Conservation (phyloP, 2,797 vertebrate species). For the Onychomys torridus region DNA sequence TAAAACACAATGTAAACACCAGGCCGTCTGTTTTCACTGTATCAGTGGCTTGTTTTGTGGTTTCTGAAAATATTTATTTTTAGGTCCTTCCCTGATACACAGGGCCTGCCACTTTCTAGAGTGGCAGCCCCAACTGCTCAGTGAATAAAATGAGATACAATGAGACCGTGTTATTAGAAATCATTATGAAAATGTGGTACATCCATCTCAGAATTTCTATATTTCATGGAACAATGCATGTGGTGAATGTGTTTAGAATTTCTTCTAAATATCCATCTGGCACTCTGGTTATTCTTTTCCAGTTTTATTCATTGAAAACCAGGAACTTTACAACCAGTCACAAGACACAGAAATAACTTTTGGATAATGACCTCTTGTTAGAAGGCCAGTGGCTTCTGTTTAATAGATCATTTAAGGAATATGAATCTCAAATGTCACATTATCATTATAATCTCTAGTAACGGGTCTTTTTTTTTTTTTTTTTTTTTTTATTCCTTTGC, state of each 20-base stretch:
- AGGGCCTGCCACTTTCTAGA: conserved; percentile 28
- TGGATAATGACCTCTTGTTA: neutral
- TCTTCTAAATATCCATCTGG: neutral
- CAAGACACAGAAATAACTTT: neutral
- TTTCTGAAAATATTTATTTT: conserved; percentile 71
- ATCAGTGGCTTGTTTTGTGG: neutral
- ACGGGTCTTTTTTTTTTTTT: neutral
- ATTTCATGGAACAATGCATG: neutral
- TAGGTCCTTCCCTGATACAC: conserved; percentile 7
- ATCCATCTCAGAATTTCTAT: conserved; percentile 25
- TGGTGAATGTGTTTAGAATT: neutral
- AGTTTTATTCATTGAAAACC: conserved; percentile 1
- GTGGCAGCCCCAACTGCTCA: neutral
- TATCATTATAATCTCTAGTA: conserved; percentile 6
- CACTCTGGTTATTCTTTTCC: neutral
- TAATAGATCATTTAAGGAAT: neutral
- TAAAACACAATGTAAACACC: conserved; percentile 32
- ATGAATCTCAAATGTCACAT: neutral
- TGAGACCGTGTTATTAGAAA: conserved; percentile 23
- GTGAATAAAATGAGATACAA: conserved; percentile 40
- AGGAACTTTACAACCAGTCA: neutral
- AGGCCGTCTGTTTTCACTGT: conserved; percentile 13
- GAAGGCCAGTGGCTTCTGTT: neutral
- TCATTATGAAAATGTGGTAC: conserved; percentile 10
- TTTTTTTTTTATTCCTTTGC: neutral